These are phyloP conservation scores for Tigriopus japonicus DNA, from an alignment of 1,140 invertebrate genomes.

Conservation along the genomic window DNA sequence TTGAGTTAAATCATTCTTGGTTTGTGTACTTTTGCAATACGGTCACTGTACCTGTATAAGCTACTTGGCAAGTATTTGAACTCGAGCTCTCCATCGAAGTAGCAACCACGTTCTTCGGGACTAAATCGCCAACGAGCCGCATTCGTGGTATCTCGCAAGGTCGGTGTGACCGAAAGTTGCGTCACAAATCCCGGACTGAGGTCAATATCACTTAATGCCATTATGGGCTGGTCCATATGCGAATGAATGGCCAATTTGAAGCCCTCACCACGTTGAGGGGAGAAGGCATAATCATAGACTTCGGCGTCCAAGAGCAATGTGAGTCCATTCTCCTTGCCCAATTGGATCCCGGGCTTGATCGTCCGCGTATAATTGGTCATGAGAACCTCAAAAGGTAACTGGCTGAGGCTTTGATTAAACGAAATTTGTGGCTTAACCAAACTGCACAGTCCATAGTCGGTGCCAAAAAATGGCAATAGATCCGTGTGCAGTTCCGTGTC, in stretches of 20 bases:
- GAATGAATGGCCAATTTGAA: constrained; percentile 10
- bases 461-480: constrained; percentile 13
- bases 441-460: constrained; percentile 12
- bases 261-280: constrained; percentile 5
- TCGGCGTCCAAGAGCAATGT: constrained; percentile 8
- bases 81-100: constrained; percentile 8
- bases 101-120: constrained; percentile 7
- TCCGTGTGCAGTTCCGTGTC: background rate
- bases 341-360: constrained; percentile 5
- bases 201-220: constrained; percentile 7
- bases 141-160: constrained; percentile 4
- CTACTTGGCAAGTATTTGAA: constrained; percentile 8
- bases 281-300: constrained; percentile 11
- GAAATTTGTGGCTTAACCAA: constrained; percentile 8
- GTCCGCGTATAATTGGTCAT: constrained; percentile 3
- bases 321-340: constrained; percentile 10
- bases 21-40: no score
- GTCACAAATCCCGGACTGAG: constrained; percentile 7
- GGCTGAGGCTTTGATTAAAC: background rate
- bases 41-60: constrained; percentile 8
- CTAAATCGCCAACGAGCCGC: background rate
- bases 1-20: no score
- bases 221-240: constrained; percentile 8
- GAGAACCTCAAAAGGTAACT: constrained; percentile 3
- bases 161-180: constrained; percentile 3